Base-by-base conservation (phyloP, 2,113 vertebrate genomes). In the Limnothrissa miodon region DNA sequence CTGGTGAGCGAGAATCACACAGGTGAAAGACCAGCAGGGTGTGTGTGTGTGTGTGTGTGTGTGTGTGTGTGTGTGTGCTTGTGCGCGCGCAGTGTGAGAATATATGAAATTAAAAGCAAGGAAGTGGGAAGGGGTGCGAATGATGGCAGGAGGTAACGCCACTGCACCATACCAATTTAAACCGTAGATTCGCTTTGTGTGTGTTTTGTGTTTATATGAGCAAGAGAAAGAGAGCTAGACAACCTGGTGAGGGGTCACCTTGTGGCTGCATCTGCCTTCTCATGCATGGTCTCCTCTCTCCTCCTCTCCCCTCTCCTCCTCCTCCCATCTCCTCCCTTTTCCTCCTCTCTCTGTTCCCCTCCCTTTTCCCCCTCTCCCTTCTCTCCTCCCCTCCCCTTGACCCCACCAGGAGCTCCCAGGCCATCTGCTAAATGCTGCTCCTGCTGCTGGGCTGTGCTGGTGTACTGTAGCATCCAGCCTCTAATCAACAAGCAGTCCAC, bases 41-140 rank as follows among this genome's bases (percentile, higher is more conserved):
- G 13, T 45, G 51, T 81, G 80, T 81, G 42, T 44, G 36, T 21
- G 39, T 79, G 39, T 83, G 10, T 83, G 19, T 56, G 53, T 56
- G 53, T 56, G 23, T 23, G 59, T n/a, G 29, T 25, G n/a, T 29
- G n/a, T 4, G n/a, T 9, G 5, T 11, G 2, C n/a, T n/a, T 59
- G 56, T 48, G 46, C 13, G n/a, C n/a, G n/a, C n/a, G n/a, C n/a
- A n/a, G n/a, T n/a, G n/a, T n/a, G n/a, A n/a, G n/a, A n/a, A n/a
- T n/a, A n/a, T n/a, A 48, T 48, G 46, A 48, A 17, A 17, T 13
- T 10, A 17, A 48, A 23, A 17, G 48, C 7, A 23, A 59, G 59
- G 59, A 11, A 66, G n/a, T 29, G 59, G 10, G 10, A 10, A 10
- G 59, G 59, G 29, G n/a, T 29, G 25, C 46, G 44, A n/a, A n/a